These are phyloP conservation scores for Leptopilina syphax DNA, from an alignment of 2,888 invertebrate genomes.

Conservation along the genomic window DNA sequence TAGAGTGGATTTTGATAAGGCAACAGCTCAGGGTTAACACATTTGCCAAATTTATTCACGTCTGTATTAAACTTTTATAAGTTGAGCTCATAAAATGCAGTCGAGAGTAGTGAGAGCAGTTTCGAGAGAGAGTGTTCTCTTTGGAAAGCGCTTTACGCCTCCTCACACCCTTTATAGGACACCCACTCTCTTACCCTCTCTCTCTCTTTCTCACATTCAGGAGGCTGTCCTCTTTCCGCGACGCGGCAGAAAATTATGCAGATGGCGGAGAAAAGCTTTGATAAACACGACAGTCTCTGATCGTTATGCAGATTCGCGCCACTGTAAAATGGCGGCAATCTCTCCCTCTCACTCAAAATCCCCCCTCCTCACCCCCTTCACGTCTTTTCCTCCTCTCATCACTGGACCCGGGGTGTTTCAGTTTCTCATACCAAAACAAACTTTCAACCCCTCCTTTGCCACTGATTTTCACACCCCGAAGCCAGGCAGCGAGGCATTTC, in stretches of 20 bases:
- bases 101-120: constrained; percentile 58
- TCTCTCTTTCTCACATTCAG: constrained; percentile 47
- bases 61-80: constrained; percentile 68
- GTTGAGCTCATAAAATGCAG: constrained; percentile 71
- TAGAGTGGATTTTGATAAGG: neutral
- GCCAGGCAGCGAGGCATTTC: constrained; percentile 60
- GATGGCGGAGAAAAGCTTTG: constrained; percentile 77
- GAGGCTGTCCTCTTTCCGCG: constrained; percentile 50
- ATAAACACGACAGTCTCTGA: constrained; percentile 77
- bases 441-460: constrained; percentile 58
- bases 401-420: constrained; percentile 51
- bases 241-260: constrained; percentile 76
- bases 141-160: constrained; percentile 38
- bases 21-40: constrained; percentile 25
- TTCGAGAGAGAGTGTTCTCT: constrained; percentile 56
- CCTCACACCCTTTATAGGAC: constrained; percentile 26
- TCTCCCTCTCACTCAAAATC: constrained; percentile 65
- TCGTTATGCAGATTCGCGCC: constrained; percentile 76
- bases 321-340: constrained; percentile 77
- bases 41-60: constrained; percentile 34
- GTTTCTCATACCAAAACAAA: constrained; percentile 52
- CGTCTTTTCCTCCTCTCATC: constrained; percentile 44
- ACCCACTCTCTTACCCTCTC: constrained; percentile 41
- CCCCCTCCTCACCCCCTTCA: constrained; percentile 50
- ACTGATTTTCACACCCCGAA: constrained; percentile 74